A percentile compares a stretch with the other conserved stretches of the same genome.
Conservation (phyloP, 1,140 invertebrate species). For the Propsilocerus akamusi region DNA sequence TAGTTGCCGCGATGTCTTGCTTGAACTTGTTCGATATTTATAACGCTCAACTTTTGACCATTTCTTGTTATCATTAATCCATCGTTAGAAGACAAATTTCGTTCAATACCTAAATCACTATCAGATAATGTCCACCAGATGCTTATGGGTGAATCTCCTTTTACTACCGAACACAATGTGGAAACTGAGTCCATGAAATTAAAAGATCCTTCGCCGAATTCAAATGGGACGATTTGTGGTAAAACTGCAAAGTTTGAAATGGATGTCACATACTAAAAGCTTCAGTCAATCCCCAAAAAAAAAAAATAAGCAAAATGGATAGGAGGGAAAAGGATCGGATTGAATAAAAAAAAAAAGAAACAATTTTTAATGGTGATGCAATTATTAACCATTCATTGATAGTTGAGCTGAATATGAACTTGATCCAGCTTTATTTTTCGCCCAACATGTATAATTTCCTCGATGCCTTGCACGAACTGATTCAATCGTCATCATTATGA, state of each 20-base stretch:
- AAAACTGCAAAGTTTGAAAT: constrained; percentile 17
- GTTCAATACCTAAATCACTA: not conserved
- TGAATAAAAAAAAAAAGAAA: constrained; percentile 6
- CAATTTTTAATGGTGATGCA: not conserved
- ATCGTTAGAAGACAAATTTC: constrained; percentile 13
- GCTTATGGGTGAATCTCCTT: constrained; percentile 46
- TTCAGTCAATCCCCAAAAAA: too few species aligned
- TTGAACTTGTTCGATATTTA: constrained; percentile 32
- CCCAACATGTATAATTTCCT: constrained; percentile 47
- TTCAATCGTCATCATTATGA: not conserved
- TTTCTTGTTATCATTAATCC: constrained; percentile 34
- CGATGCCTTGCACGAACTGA: not conserved
- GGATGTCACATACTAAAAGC: too few species aligned
- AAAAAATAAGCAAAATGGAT: not conserved
- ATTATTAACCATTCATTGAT: constrained; percentile 31
- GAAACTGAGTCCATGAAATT: constrained; percentile 47
- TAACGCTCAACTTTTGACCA: constrained; percentile 42
- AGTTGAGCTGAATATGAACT: constrained; percentile 25
- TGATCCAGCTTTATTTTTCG: constrained; percentile 41
- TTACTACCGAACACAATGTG: constrained; percentile 46
- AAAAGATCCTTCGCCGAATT: constrained; percentile 39
- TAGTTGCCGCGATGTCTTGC: constrained; percentile 63
- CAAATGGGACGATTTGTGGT: constrained; percentile 46
- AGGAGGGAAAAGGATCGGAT: not conserved
- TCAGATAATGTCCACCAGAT: constrained; percentile 36